A percentile compares a stretch with the other conserved stretches of the same genome.
Evolutionary conservation across 2,797 vertebrate genomes (phyloP).

Genomic region (Echeneis naucrates): DNA sequence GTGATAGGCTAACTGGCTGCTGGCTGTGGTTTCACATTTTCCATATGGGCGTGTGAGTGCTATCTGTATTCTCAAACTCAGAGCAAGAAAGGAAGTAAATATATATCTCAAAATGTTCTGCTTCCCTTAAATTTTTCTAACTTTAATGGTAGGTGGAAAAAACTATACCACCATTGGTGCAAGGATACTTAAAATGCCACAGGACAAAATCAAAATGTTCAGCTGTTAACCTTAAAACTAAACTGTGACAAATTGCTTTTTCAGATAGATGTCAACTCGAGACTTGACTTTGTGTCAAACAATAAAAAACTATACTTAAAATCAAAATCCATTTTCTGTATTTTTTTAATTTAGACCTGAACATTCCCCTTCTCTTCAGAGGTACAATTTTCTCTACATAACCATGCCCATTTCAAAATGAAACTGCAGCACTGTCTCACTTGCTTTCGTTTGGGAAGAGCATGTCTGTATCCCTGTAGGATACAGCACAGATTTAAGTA

Average conservation of each 20-base stretch:
- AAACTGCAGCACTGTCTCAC: background rate
- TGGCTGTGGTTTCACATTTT: no score
- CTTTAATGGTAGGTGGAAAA: background rate
- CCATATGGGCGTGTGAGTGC: no score
- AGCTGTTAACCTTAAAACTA: background rate
- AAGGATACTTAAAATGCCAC: background rate
- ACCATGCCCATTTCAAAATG: slow-evolving; percentile 18
- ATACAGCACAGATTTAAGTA: slow-evolving; percentile 40
- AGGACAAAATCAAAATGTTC: background rate
- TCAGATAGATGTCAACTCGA: background rate
- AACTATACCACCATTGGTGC: background rate
- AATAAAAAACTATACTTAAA: background rate
- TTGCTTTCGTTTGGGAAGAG: slow-evolving; percentile 11
- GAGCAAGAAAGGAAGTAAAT: no score
- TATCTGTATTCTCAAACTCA: no score
- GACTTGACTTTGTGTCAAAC: slow-evolving; percentile 4
- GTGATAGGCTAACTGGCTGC: no score
- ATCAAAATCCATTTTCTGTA: background rate
- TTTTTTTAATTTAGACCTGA: background rate
- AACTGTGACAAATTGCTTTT: background rate
- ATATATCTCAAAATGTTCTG: no score
- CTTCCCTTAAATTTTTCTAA: no score
- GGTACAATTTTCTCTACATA: background rate
- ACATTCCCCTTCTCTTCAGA: background rate
- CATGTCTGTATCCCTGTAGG: slow-evolving; percentile 28